Evolutionary conservation across 1,140 invertebrate genomes (phyloP).

Genomic region (Trypoxylus dichotomus): DNA sequence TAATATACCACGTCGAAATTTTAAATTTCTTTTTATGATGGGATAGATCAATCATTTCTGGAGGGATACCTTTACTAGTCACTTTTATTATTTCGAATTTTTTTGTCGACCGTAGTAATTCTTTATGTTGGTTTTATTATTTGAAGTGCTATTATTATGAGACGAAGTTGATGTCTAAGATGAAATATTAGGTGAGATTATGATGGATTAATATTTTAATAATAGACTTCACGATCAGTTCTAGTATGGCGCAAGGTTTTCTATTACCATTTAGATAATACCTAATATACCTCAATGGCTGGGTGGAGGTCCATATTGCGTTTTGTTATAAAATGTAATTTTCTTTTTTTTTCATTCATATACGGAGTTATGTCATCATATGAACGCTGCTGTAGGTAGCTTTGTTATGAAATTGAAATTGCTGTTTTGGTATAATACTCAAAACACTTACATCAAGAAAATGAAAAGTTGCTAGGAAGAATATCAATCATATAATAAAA

Average conservation of each 20-base stretch:
- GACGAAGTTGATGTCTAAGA: background rate
- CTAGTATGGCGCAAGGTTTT: background rate
- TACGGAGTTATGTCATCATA: background rate
- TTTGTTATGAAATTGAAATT: too few species aligned
- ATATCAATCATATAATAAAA: too few species aligned
- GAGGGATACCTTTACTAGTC: background rate
- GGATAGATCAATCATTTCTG: background rate
- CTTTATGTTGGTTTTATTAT: background rate
- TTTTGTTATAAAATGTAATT: background rate
- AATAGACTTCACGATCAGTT: background rate
- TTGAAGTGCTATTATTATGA: background rate
- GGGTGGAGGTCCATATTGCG: background rate
- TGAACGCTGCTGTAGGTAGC: background rate
- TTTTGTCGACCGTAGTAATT: background rate
- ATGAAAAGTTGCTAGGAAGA: too few species aligned
- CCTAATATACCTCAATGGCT: background rate
- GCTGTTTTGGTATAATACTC: too few species aligned
- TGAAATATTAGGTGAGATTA: slow-evolving; percentile 7
- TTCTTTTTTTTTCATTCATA: background rate
- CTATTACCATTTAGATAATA: background rate
- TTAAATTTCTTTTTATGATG: background rate
- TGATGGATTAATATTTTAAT: slow-evolving; percentile 4
- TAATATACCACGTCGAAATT: background rate
- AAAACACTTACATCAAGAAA: too few species aligned
- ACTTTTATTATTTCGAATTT: background rate